phyloP scores from a whole-genome alignment of 2,888 invertebrate genomes.

The Resseliella maxima region DNA sequence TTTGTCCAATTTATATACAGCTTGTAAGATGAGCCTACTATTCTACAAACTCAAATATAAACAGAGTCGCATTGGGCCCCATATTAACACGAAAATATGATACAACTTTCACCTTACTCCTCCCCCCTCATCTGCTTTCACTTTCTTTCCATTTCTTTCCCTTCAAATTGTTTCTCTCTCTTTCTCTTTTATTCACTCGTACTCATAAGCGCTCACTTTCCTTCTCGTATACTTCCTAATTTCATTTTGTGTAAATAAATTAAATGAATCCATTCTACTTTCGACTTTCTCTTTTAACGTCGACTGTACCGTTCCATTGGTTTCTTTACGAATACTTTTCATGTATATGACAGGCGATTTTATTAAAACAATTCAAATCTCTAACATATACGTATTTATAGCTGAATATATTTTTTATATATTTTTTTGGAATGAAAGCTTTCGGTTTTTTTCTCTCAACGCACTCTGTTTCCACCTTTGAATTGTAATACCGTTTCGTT shows the following conservation, averaged over 20 bases:
- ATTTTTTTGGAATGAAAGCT: too few relatives aligned
- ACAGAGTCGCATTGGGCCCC: too few relatives aligned
- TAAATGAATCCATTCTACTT: too few relatives aligned
- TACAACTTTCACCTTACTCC: too few relatives aligned
- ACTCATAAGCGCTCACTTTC: neutral
- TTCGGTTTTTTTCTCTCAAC: neutral
- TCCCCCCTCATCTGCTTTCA: too few relatives aligned
- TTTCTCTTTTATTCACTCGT: neutral
- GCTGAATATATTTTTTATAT: neutral
- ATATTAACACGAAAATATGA: too few relatives aligned
- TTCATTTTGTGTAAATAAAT: neutral
- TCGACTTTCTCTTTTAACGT: neutral
- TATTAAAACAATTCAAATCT: neutral
- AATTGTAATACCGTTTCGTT: neutral
- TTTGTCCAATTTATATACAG: too few relatives aligned
- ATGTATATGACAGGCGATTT: neutral
- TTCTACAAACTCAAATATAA: neutral
- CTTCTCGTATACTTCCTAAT: neutral
- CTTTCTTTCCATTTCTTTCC: too few relatives aligned
- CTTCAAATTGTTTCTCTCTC: neutral
- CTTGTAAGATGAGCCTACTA: too few relatives aligned
- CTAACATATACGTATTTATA: neutral
- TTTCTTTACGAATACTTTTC: neutral
- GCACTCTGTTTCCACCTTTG: neutral
- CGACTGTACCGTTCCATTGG: neutral